Base-by-base conservation (phyloP, 2,888 invertebrate species). In the Ochlodes sylvanus region DNA sequence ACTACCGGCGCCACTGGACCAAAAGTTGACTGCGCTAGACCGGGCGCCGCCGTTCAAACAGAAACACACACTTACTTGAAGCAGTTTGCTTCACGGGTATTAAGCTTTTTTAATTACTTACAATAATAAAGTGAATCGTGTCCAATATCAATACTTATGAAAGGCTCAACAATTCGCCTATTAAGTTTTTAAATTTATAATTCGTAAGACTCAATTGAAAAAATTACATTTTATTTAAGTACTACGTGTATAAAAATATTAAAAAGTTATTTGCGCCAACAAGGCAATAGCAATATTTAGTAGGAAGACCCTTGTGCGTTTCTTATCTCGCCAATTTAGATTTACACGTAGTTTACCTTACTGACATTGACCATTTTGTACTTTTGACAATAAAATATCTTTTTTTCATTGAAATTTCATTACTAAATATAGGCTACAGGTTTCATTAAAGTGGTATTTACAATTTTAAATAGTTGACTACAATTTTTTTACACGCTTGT, bases 221-320 rank as follows among this genome's bases (percentile, higher is more conserved):
- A 52, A 14, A 12, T 52, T 7, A 21, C 12, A 19, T 12, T 14
- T 21, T 52, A 27, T 10, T 38, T 1, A 12, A 9, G 12, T 10
- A 9, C 2, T 38, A 38, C 27, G 1, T 52, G 14, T n/a, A 63
- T 63, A 54, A 63, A 41, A 55, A 41, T 42, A 63, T 55, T 41
- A 38, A 63, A 27, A 42, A 10, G 15, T 21, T n/a, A 47, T 52
- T 65, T 41, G 17, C n/a, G 65, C 57, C 57, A 58, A 66, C 19
- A 58, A 58, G 52, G 41, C 65, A 52, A 50, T 65, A 58, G 56
- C 50, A 58, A 66, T 32, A 17, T 52, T 60, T 58, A n/a, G 27
- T 57, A 70, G 71, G 71, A 71, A 73, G 72, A 70, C 71, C 60
- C 50, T 38, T 65, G 56, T 70, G 69, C 70, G 66, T 63, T 70